Evolutionary conservation across 2,113 vertebrate species (phyloP).

Genomic region (Zosterops japonicus): DNA sequence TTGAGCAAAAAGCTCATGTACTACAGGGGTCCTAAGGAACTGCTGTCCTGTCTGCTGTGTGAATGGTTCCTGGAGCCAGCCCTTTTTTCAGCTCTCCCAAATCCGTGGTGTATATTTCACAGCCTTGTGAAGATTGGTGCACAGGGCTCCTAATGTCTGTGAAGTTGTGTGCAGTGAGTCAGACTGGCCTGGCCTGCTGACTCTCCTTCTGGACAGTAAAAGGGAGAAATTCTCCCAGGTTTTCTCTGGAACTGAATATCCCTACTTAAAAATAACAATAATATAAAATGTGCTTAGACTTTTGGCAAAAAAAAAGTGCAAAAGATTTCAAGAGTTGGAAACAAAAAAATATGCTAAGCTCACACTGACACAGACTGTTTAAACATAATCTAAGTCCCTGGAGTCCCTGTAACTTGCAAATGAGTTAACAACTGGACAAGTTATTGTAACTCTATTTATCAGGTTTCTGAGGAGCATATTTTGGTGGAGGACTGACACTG

Average conservation of each 20-base stretch:
- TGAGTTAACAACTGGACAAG: not conserved
- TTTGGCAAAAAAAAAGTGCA: not conserved
- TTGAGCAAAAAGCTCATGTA: not conserved
- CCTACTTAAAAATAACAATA: too few relatives aligned
- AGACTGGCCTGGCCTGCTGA: not conserved
- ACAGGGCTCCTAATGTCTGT: not conserved
- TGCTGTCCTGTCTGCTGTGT: not conserved
- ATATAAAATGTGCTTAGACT: not conserved
- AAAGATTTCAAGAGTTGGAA: not conserved
- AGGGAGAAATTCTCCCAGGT: not conserved
- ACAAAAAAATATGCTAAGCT: not conserved
- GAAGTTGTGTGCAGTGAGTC: not conserved
- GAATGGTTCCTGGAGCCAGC: not conserved
- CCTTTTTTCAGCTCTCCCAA: not conserved
- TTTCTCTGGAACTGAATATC: not conserved
- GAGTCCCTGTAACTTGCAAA: not conserved
- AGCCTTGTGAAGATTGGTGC: not conserved
- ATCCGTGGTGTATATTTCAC: not conserved
- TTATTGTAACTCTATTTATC: not conserved
- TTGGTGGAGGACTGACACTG: not conserved
- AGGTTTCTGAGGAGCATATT: not conserved
- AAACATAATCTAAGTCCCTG: not conserved
- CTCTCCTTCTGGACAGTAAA: not conserved
- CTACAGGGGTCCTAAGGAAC: fast-evolving
- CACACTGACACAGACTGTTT: not conserved